Base-by-base conservation (phyloP, 1,140 invertebrate genomes). In the Daktulosphaira vitifoliae region DNA sequence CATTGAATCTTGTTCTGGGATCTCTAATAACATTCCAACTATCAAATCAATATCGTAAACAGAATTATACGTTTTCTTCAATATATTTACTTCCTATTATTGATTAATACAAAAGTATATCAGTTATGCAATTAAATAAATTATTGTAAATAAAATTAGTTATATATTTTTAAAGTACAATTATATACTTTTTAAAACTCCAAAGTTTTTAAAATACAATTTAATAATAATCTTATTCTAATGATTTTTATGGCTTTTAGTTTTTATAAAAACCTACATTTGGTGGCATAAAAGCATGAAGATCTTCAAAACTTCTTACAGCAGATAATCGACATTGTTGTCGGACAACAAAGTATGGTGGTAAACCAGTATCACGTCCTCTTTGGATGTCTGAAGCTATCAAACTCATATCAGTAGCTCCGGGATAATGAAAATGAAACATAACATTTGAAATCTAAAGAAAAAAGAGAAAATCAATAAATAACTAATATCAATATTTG, bases 301-400 rank as follows among this genome's bases (percentile, higher is more conserved):
- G 59, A 16, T 68, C 66, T 5, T 65, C 23, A 51, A 68, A 94
- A 2, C 71, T 78, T 1, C 77, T 74, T 0, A 88, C 87, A 68
- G 81, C 81, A 1, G 78, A 77, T 0, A 94, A 74, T 6, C 87
- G 86, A 73, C 90, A 92, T 51, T 86, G 82, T 39, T 82, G 80
- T 46, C 92, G 77, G 71, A 84, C 86, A 37, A 85, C 81, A 65
- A 86, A 85, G 72, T 96, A 97, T 11, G 82, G 74, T 1, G 88
- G 83, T n/a, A 97, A 71, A 0, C 90, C 93, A 69, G 93, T 89
- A 76, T 97, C 93, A 52, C 93, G 78, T 8, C 92, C 91, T 65
- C 92, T 80, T 75, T 92, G 89, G 66, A 94, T 89, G 67, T 90
- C 88, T 50, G 93, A 81, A 0, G 92, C 83, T 0, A 87, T 89